These are phyloP conservation scores for Nomada fucata DNA, from an alignment of 2,888 invertebrate genomes.

Conservation along the genomic window DNA sequence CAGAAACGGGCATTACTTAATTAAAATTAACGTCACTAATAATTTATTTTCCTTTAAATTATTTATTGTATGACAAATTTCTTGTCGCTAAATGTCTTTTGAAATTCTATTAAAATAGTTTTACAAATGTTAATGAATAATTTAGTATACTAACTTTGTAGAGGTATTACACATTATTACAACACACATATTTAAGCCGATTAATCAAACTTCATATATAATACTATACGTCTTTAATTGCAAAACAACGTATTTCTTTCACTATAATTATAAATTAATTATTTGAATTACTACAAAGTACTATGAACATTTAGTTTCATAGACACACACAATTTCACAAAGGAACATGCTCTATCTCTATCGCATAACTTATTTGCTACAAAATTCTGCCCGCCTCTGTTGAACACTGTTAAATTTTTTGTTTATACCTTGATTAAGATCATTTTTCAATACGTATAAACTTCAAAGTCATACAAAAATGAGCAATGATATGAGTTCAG, in stretches of 20 bases:
- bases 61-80: conserved; percentile 18
- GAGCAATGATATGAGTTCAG: conserved; percentile 60
- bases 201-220: background rate
- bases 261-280: conserved; percentile 11
- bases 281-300: conserved; percentile 4
- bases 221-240: background rate
- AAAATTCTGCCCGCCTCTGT: conserved; percentile 35
- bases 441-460: conserved; percentile 69
- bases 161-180: conserved; percentile 2
- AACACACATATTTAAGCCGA: conserved; percentile 10
- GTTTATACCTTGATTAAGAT: conserved; percentile 2
- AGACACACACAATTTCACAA: too few species aligned
- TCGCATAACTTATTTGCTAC: background rate
- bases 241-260: background rate
- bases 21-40: conserved; percentile 9
- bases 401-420: conserved; percentile 13
- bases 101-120: conserved; percentile 11
- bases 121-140: conserved; percentile 19
- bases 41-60: background rate
- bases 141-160: background rate
- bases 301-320: background rate
- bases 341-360: background rate
- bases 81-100: conserved; percentile 2
- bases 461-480: conserved; percentile 65
- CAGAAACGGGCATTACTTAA: conserved; percentile 35